Evolutionary conservation across 2,888 invertebrate genomes (phyloP), one percentile per base, ranked within the genome.

Genomic region (Bellardia bayeri): DNA sequence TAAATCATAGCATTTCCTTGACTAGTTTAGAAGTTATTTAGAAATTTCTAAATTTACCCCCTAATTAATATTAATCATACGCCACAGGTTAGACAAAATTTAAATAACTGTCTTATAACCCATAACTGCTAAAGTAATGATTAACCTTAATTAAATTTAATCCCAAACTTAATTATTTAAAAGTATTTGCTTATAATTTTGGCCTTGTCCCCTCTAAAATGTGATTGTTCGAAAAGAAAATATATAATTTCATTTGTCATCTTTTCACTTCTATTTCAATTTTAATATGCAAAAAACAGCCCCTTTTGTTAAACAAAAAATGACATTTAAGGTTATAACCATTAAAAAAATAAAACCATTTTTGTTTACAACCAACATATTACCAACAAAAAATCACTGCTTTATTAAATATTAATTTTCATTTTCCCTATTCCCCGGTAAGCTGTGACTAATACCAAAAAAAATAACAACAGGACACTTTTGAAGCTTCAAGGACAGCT

Each of bases 371-470:
- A 51, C n/a, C 1, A 16, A 16, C 16, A 54, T 54, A 54, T 54
- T 5, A 16, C 1, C n/a, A 54, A 6, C 54, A 54, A 56, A 45
- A 45, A 45, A 11, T 1, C 11, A 2, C 45, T 9, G 45, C 11
- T 45, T 56, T 23, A 56, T 56, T 56, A 56, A 56, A 56, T 56
- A 56, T 56, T 56, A 56, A 56, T 56, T 56, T 56, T 3, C 54
- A 56, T 16, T 7, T 54, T 54, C 2, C 16, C 23, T 56, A 23
- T 56, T 16, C 2, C 51, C n/a, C 14, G 3, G 2, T 2, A 56
- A 56, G 3, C 16, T 56, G 6, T 16, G 23, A 56, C n/a, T 56
- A 56, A 56, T 56, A 23, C 5, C 54, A 56, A 56, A 16, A 7
- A 56, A 11, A 16, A 56, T 16, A 23, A 56, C 54, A 56, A 23